Evolutionary conservation across 1,140 invertebrate genomes (phyloP), one percentile per base, ranked within the genome.

Genomic region (Oedothorax gibbosus): DNA sequence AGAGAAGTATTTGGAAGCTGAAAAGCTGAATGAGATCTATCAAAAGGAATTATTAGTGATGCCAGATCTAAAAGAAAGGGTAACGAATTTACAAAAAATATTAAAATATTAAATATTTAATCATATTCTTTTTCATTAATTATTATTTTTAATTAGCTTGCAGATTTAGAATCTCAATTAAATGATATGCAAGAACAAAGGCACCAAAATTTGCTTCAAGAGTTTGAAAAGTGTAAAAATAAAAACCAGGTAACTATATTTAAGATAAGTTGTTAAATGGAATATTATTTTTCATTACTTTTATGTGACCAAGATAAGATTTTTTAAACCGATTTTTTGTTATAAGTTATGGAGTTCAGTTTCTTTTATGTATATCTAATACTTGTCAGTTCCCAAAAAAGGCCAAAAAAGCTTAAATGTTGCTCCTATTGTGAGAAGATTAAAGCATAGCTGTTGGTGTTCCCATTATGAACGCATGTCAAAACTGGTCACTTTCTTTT

Each of bases 171-270:
- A 87, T 88, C 87, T 68, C 86, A 87, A 56, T 87, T 87, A 18
- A 84, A 21, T 82, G 69, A 73, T 86, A 69, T 89, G 53, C 83
- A 87, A 76, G 88, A 88, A 78, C 87, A 88, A 77, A 89, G 90
- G 73, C 90, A 89, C 54, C 88, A 89, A 81, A 87, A 88, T 65
- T 86, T 93, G 53, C 87, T 92, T 78, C 89, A 92, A 54, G 92
- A 93, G 88, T 87, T 93, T 65, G 88, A 91, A 7, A 87, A 89
- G 2, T 89, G 95, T 14, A 93, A 94, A 87, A 89, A 91, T 10
- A 95, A 96, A 89, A 94, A 94, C 87, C 87, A 88, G 75, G 88
- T 88, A 68, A 71, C 11, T 60, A 51, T 57, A 14, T 64, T 51
- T 62, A n/a, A 12, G 21, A 57, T 76, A 20, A n/a, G 9, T 53